Conservation (phyloP, 2,797 vertebrate species). For the Valencia hispanica region DNA sequence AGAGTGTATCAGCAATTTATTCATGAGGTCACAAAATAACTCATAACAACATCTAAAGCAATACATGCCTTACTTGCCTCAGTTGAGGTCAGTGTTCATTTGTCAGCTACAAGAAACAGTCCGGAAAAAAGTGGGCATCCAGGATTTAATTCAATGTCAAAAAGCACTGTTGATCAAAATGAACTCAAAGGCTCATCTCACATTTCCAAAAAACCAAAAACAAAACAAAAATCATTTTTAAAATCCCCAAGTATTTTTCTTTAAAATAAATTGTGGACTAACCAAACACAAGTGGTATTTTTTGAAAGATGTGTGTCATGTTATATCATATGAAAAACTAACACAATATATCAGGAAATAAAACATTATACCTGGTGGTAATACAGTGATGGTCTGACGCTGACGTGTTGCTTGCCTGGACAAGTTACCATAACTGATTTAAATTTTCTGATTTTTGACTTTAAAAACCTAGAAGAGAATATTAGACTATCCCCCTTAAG, state of each 20-base stretch:
- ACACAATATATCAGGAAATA: too few relatives aligned
- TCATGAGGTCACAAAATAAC: not conserved
- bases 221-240: too few relatives aligned
- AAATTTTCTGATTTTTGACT: not conserved
- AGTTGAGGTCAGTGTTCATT: not conserved
- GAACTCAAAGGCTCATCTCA: not conserved
- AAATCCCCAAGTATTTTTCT: too few relatives aligned
- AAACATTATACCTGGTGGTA: not conserved
- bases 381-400: not conserved
- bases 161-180: not conserved
- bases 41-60: not conserved
- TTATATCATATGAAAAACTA: not conserved
- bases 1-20: not conserved
- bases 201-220: not conserved
- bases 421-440: not conserved
- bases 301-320: not conserved
- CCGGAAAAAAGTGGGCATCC: not conserved
- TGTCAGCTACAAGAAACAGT: not conserved
- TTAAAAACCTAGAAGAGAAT: not conserved
- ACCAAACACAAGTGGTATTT: not conserved
- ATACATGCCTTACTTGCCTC: not conserved
- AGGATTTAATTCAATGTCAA: not conserved
- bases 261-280: not conserved
- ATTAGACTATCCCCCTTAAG: not conserved
- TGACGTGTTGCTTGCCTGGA: not conserved